Evolutionary conservation across 2,113 vertebrate genomes (phyloP).

Genomic region (Alligator mississippiensis): DNA sequence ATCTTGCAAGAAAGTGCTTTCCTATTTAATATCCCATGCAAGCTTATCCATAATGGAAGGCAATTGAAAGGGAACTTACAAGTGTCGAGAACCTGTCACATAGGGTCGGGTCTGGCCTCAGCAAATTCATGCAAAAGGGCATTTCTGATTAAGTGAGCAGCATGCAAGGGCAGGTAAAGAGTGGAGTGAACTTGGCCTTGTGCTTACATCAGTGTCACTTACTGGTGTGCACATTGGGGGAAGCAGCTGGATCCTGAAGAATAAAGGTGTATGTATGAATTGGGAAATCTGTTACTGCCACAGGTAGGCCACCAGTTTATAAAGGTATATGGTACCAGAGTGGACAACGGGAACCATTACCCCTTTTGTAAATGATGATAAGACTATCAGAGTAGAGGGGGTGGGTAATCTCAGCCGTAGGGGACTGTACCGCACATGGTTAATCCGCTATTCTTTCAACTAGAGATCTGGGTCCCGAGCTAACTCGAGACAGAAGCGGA

Average conservation of each 20-base stretch:
- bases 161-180: neutral
- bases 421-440: neutral
- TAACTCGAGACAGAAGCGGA: neutral
- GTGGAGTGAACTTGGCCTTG: neutral
- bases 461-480: neutral
- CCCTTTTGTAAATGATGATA: neutral
- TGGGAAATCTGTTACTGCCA: neutral
- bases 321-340: neutral
- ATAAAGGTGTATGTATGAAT: neutral
- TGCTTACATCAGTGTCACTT: neutral
- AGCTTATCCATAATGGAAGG: neutral
- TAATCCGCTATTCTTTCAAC: neutral
- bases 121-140: neutral
- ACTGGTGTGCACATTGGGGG: constrained; percentile 1
- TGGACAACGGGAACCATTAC: neutral
- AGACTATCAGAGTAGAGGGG: neutral
- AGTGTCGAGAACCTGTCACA: neutral
- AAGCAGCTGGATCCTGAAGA: neutral
- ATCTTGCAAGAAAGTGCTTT: neutral
- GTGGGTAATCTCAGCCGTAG: neutral
- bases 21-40: neutral
- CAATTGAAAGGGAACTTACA: neutral
- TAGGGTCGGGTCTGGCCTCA: neutral
- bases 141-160: neutral
- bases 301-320: neutral